Evolutionary conservation across 2,888 invertebrate species (phyloP).

Genomic region (Philereme transversata): DNA sequence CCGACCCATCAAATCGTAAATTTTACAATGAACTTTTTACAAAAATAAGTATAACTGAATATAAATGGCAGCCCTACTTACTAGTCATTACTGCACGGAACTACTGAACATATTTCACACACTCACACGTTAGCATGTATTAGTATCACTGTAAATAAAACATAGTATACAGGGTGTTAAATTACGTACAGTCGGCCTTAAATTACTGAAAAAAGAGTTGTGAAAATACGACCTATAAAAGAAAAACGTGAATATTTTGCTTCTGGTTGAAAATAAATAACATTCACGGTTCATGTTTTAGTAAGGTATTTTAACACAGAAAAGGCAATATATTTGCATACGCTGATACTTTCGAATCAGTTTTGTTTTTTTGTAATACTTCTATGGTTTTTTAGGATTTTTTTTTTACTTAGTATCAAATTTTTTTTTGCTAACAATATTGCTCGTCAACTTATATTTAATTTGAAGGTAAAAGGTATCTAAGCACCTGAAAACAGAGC

Average conservation of each 20-base stretch:
- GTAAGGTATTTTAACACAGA: no score
- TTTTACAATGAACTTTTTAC: no score
- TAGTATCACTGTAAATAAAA: not conserved
- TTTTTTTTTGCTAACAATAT: no score
- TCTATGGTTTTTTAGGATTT: no score
- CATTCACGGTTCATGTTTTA: not conserved
- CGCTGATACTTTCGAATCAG: no score
- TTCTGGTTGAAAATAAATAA: not conserved
- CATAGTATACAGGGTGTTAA: conserved; percentile 1
- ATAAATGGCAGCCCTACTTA: conserved; percentile 20
- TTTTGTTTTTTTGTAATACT: no score
- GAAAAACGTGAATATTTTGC: not conserved
- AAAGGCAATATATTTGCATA: no score
- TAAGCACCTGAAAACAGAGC: no score
- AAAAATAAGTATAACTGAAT: not conserved
- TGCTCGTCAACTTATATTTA: no score
- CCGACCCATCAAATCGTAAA: no score
- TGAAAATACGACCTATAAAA: not conserved
- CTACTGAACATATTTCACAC: conserved; percentile 25
- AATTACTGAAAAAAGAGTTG: not conserved
- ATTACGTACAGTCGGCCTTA: not conserved
- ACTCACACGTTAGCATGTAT: conserved; percentile 19
- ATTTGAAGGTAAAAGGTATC: no score
- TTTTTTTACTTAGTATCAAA: no score
- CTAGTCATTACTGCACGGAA: conserved; percentile 25